Conservation (phyloP, 1,140 invertebrate species). For the Muscidifurax raptorellus region DNA sequence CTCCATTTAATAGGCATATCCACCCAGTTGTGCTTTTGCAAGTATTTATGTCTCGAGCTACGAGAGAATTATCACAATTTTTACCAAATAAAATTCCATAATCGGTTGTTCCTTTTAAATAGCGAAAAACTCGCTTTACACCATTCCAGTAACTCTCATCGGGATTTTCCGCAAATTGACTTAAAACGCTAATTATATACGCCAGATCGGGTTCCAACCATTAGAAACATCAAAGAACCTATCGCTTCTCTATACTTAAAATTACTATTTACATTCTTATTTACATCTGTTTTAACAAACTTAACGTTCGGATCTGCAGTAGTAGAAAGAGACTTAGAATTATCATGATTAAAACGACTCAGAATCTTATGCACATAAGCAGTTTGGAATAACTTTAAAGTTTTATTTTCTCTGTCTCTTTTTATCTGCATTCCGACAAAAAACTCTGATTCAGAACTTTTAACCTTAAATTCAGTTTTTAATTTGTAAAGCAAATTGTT, state of each 20-base stretch:
- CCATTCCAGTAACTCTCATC: constrained; percentile 63
- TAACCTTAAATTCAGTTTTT: background rate
- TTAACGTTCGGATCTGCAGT: background rate
- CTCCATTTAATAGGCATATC: constrained; percentile 54
- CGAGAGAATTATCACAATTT: constrained; percentile 23
- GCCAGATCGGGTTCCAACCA: constrained; percentile 66
- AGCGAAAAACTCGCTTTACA: constrained; percentile 66
- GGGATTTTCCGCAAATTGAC: constrained; percentile 61
- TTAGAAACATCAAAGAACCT: constrained; percentile 19
- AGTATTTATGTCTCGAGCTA: constrained; percentile 56
- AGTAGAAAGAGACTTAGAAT: background rate
- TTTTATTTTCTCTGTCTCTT: background rate
- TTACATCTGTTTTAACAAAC: background rate
- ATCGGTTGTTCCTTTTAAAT: constrained; percentile 70
- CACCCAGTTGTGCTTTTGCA: no score
- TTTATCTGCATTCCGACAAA: background rate
- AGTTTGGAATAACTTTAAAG: background rate
- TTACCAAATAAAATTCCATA: constrained; percentile 48
- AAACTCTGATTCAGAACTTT: background rate
- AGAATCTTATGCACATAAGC: background rate
- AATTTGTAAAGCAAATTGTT: background rate
- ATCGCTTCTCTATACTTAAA: constrained; percentile 7
- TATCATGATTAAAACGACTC: background rate
- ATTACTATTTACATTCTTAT: background rate
- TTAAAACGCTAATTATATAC: constrained; percentile 63